phyloP scores from a whole-genome alignment of 2,113 vertebrate species.

The Mobula birostris region DNA sequence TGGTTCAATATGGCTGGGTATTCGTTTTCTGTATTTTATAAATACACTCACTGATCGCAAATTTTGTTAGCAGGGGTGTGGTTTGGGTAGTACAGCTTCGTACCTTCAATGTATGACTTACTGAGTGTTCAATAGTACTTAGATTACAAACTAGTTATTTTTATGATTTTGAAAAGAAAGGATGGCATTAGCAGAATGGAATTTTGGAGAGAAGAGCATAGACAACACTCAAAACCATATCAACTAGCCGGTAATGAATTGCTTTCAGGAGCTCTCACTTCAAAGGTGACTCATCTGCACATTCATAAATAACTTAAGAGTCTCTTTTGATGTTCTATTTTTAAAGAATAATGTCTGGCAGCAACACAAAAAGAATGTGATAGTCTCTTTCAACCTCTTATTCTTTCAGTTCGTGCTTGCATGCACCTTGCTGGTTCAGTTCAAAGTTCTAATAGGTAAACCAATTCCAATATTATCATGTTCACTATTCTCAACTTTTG shows the following conservation, averaged over 20 bases:
- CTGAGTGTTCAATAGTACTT: not conserved
- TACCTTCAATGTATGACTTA: not conserved
- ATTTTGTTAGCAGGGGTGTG: no score
- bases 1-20: no score
- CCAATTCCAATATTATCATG: not conserved
- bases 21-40: no score
- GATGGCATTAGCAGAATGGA: not conserved
- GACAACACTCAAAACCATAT: not conserved
- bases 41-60: no score
- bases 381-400: not conserved
- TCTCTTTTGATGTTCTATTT: not conserved
- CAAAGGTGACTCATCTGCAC: not conserved
- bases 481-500: not conserved
- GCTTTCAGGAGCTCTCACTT: not conserved
- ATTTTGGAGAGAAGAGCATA: not conserved
- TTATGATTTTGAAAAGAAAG: not conserved
- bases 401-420: not conserved
- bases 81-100: not conserved
- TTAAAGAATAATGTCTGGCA: not conserved
- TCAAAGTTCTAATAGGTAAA: not conserved
- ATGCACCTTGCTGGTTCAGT: not conserved
- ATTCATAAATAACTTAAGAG: not conserved
- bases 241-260: not conserved
- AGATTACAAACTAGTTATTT: not conserved
- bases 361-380: not conserved